A percentile compares a stretch with the other conserved stretches of the same genome.
phyloP scores from a whole-genome alignment of 2,113 vertebrate species.

The Otis tarda region DNA sequence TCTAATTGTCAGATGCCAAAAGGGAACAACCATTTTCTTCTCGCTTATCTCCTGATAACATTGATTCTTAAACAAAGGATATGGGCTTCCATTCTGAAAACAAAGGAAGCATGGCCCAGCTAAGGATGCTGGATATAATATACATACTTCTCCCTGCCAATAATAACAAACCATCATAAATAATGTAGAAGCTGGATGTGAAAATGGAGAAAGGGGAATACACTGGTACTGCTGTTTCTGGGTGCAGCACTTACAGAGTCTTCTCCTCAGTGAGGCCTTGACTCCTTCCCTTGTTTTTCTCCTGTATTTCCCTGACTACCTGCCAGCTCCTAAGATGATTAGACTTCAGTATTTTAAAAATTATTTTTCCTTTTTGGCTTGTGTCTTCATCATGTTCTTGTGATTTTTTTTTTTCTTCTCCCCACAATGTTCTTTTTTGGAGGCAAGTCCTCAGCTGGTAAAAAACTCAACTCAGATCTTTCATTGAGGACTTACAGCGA shows the following conservation, averaged over 20 bases:
- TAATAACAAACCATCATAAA: constrained; percentile 62
- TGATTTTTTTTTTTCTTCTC: background rate
- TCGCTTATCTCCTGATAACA: constrained; percentile 78
- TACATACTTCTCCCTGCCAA: constrained; percentile 51
- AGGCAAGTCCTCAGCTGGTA: background rate
- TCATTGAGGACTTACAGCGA: background rate
- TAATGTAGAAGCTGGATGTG: constrained; percentile 58
- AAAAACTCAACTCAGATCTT: background rate
- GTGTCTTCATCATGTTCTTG: background rate
- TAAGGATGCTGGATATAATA: constrained; percentile 55
- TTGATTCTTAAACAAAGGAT: constrained; percentile 77
- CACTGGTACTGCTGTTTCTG: background rate
- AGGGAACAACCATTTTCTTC: constrained; percentile 73
- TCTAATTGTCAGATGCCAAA: constrained; percentile 75
- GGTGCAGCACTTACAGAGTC: background rate
- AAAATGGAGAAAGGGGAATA: background rate
- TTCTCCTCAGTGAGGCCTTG: background rate
- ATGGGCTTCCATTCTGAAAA: constrained; percentile 69
- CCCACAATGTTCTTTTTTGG: background rate
- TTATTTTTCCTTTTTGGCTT: background rate
- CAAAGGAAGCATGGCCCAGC: constrained; percentile 74
- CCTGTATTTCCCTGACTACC: background rate
- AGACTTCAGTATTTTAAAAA: background rate
- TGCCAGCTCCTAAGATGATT: background rate
- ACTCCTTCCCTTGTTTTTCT: background rate